Evolutionary conservation across 2,888 invertebrate genomes (phyloP).

Genomic region (Latheticus oryzae): DNA sequence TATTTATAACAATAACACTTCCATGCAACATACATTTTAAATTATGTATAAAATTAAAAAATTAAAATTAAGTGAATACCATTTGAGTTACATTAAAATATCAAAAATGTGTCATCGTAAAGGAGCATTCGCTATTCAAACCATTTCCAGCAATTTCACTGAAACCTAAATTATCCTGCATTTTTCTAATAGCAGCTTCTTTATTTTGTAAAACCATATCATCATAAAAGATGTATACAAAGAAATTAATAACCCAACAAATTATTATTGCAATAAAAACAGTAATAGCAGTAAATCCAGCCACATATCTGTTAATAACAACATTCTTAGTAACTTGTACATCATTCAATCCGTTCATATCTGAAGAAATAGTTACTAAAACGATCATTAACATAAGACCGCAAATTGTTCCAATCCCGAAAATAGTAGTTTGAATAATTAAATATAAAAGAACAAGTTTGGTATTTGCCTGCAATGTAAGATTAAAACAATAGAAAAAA

Average conservation of each 20-base stretch:
- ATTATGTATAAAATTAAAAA: no score
- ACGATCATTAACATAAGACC: conserved; percentile 5
- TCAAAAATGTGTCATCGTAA: no score
- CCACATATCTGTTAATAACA: not conserved
- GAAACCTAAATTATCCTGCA: no score
- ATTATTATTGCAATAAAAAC: not conserved
- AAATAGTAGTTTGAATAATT: not conserved
- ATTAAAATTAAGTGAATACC: no score
- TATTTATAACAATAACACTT: no score
- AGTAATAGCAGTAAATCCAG: conserved; percentile 1
- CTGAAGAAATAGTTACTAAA: conserved; percentile 4
- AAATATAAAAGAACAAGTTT: conserved; percentile 3
- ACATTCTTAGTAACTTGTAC: not conserved
- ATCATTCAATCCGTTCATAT: not conserved
- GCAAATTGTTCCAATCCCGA: conserved; percentile 1
- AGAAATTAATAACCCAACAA: conserved; percentile 1
- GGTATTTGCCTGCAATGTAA: conserved; percentile 4
- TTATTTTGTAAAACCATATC: not conserved
- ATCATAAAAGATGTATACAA: conserved; percentile 4
- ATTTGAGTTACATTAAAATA: no score
- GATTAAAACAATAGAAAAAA: no score
- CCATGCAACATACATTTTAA: no score
- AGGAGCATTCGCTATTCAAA: no score
- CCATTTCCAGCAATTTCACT: no score
- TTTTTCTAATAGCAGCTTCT: no score